Evolutionary conservation across 1,140 invertebrate species (phyloP).

Genomic region (Samia ricini): DNA sequence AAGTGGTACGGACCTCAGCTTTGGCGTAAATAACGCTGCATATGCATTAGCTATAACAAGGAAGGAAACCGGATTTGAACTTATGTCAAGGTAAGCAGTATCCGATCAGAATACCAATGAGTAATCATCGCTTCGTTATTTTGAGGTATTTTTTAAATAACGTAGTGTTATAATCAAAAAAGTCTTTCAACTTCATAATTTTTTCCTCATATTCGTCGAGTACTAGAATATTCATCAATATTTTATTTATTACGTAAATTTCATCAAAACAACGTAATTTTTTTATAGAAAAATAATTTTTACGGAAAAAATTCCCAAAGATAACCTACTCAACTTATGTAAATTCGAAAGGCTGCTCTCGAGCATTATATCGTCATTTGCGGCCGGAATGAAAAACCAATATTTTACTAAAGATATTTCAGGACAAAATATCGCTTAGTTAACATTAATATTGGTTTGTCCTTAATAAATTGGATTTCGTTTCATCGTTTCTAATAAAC

Average conservation of each 20-base stretch:
- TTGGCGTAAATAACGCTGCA: too few relatives aligned
- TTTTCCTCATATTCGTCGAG: not conserved
- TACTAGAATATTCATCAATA: not conserved
- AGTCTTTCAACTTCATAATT: too few relatives aligned
- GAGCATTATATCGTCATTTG: constrained; percentile 11
- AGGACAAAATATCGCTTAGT: constrained; percentile 2
- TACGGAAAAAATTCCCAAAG: constrained; percentile 5
- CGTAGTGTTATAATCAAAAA: too few relatives aligned
- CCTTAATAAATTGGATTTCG: constrained; percentile 10
- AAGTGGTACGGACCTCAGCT: too few relatives aligned
- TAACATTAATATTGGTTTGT: constrained; percentile 15
- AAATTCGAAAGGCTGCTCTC: constrained; percentile 16
- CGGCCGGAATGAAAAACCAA: constrained; percentile 3
- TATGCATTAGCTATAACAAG: too few relatives aligned
- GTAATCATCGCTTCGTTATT: too few relatives aligned
- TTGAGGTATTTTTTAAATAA: too few relatives aligned
- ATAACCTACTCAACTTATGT: constrained; percentile 12
- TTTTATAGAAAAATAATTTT: not conserved
- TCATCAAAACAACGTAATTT: too few relatives aligned
- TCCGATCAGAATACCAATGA: too few relatives aligned
- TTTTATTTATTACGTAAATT: not conserved
- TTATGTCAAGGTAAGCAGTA: too few relatives aligned
- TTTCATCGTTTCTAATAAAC: not conserved
- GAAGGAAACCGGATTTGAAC: too few relatives aligned
- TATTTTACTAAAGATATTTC: constrained; percentile 13